These are phyloP conservation scores for Prorops nasuta DNA, from an alignment of 1,140 invertebrate species.

Conservation along the genomic window DNA sequence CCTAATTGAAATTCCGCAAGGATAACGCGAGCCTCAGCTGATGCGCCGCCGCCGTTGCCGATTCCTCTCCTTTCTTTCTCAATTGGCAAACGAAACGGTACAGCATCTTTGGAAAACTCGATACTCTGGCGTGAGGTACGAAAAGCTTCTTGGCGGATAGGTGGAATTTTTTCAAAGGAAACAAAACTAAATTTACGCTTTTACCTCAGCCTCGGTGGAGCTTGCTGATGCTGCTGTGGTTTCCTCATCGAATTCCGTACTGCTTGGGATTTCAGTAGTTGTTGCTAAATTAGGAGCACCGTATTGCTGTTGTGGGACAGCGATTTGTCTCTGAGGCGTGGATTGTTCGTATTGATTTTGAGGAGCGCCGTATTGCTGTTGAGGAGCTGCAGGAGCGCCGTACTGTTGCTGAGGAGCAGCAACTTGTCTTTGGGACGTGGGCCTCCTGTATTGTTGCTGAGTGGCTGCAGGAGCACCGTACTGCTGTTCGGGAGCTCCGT, in stretches of 20 bases:
- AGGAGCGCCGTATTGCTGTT: slow-evolving; percentile 30
- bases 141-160: slow-evolving; percentile 9
- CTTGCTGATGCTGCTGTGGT: slow-evolving; percentile 29
- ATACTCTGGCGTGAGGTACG: slow-evolving; percentile 2
- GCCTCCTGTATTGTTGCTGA: too few relatives aligned
- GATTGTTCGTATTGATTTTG: slow-evolving; percentile 27
- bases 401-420: slow-evolving; percentile 28
- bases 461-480: slow-evolving; percentile 12
- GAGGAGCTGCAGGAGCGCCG: slow-evolving; percentile 15
- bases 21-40: slow-evolving; percentile 8
- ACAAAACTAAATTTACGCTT: neutral
- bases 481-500: slow-evolving; percentile 23
- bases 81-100: slow-evolving; percentile 26
- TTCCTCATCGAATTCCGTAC: slow-evolving; percentile 37
- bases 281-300: slow-evolving; percentile 19
- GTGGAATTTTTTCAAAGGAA: neutral
- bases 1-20: slow-evolving; percentile 38
- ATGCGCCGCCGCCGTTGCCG: slow-evolving; percentile 2
- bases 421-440: slow-evolving; percentile 17
- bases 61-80: slow-evolving; percentile 4
- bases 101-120: slow-evolving; percentile 5
- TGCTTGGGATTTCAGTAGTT: slow-evolving; percentile 34
- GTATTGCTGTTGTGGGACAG: slow-evolving; percentile 9
- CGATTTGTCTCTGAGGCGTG: slow-evolving; percentile 13
- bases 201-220: slow-evolving; percentile 34